Conservation (phyloP, 1,140 invertebrate species). For the Globodera ellingtonae region DNA sequence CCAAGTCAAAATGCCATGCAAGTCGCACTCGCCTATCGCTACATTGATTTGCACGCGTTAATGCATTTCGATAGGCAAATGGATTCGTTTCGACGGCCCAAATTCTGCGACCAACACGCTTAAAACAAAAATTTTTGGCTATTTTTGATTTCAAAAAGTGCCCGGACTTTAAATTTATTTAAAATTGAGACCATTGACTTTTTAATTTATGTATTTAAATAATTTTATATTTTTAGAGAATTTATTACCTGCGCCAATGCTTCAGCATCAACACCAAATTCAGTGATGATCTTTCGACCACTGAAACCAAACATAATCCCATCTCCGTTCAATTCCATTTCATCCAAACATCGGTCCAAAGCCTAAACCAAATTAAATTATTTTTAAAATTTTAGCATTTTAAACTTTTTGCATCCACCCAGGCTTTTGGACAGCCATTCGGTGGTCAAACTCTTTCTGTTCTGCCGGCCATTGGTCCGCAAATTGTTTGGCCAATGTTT, state of each 20-base stretch:
- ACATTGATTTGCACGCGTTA: slow-evolving; percentile 54
- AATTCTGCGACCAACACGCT: slow-evolving; percentile 47
- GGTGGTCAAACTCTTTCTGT: slow-evolving; percentile 49
- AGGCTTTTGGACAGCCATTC: slow-evolving; percentile 48
- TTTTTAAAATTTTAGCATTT: slow-evolving; percentile 14
- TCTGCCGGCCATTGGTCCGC: slow-evolving; percentile 41
- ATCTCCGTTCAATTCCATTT: background rate
- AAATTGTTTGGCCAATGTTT: slow-evolving; percentile 43
- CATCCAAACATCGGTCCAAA: slow-evolving; percentile 9
- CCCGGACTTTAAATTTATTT: slow-evolving; percentile 20
- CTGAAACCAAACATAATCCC: slow-evolving; percentile 41
- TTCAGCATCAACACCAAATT: slow-evolving; percentile 54
- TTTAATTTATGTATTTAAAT: slow-evolving; percentile 17
- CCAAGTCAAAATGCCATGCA: slow-evolving; percentile 37
- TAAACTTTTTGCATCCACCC: slow-evolving; percentile 50
- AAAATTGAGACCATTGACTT: no score
- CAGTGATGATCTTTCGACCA: slow-evolving; percentile 37
- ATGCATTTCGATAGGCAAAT: slow-evolving; percentile 52
- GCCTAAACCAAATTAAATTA: background rate
- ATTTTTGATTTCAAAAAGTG: background rate
- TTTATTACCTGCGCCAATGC: slow-evolving; percentile 45
- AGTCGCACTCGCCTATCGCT: slow-evolving; percentile 47
- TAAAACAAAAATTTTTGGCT: slow-evolving; percentile 21
- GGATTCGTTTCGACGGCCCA: slow-evolving; percentile 59
- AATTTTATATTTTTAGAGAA: slow-evolving; percentile 19